These are phyloP conservation scores for Scomber japonicus DNA, from an alignment of 2,113 vertebrate genomes.

Conservation along the genomic window DNA sequence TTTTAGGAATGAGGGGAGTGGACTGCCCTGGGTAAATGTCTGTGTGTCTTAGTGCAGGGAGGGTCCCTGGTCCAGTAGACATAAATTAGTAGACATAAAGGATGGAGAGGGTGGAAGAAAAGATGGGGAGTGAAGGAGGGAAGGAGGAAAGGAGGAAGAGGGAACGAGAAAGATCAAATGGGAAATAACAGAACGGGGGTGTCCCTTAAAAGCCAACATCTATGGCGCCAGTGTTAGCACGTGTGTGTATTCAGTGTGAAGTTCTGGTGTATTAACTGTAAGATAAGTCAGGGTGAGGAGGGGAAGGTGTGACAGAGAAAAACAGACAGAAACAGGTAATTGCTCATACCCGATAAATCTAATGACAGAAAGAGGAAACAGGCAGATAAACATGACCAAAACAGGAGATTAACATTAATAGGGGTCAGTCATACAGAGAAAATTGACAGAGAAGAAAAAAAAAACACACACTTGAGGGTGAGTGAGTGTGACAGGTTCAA, in stretches of 20 bases:
- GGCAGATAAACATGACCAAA: neutral
- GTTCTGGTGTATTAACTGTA: neutral
- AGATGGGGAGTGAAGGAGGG: neutral
- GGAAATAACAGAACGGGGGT: conserved; percentile 50
- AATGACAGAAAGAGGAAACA: neutral
- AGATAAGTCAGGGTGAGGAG: neutral
- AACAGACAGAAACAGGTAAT: conserved; percentile 6
- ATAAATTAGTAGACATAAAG: neutral
- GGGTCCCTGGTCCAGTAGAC: conserved; percentile 39
- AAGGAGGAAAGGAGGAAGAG: neutral
- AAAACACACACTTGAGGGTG: conserved; percentile 1
- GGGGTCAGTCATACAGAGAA: conserved; percentile 1
- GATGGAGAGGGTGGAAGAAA: conserved; percentile 14
- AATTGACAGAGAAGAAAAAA: conserved; percentile 1
- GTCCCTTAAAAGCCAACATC: conserved; percentile 18
- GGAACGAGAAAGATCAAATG: conserved; percentile 37
- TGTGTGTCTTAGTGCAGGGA: conserved; percentile 12
- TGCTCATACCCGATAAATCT: neutral
- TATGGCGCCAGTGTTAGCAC: conserved; percentile 19
- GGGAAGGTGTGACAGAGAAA: neutral
- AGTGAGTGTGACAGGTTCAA: conserved; percentile 15
- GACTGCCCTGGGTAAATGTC: conserved; percentile 27
- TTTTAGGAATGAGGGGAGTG: neutral
- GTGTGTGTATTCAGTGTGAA: neutral
- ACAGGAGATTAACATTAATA: neutral